Conservation (phyloP, 92 coral and sea anemone species). For the Siderastrea radians region DNA sequence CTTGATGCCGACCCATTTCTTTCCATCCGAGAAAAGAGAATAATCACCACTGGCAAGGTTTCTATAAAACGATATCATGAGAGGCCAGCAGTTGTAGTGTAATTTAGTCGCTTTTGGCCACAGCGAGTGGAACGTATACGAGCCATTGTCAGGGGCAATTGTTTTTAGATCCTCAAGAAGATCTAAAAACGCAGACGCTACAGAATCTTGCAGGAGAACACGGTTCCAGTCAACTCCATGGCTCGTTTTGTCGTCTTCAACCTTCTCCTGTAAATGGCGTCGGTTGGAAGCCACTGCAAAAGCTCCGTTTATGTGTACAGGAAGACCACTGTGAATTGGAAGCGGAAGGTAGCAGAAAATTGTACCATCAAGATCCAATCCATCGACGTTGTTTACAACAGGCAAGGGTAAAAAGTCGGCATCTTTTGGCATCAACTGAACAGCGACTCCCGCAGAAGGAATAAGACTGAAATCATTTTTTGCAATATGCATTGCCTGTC, state of each 20-base stretch:
- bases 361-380: constrained; percentile 38
- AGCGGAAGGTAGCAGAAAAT: constrained; percentile 92
- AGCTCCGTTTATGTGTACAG: constrained; percentile 82
- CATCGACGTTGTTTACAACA: background rate
- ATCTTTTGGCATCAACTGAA: constrained; percentile 5
- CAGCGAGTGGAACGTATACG: constrained; percentile 22
- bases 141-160: background rate
- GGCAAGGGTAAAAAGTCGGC: constrained; percentile 34
- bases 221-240: constrained; percentile 75
- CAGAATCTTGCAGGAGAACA: constrained; percentile 52
- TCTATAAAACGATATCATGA: constrained; percentile 26
- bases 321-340: constrained; percentile 87
- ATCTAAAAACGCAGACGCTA: constrained; percentile 44
- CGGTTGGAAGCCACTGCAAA: constrained; percentile 80
- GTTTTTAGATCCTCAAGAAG: constrained; percentile 54
- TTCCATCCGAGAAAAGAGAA: constrained; percentile 64
- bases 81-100: background rate
- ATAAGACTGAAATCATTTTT: constrained; percentile 56
- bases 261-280: constrained; percentile 73
- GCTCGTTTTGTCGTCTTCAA: constrained; percentile 75
- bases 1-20: constrained; percentile 48
- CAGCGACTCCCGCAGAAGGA: constrained; percentile 92
- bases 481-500: constrained; percentile 58
- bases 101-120: constrained; percentile 49
- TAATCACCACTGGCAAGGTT: constrained; percentile 1